Base-by-base conservation (phyloP, 2,113 vertebrate species). In the Myocastor coypus region DNA sequence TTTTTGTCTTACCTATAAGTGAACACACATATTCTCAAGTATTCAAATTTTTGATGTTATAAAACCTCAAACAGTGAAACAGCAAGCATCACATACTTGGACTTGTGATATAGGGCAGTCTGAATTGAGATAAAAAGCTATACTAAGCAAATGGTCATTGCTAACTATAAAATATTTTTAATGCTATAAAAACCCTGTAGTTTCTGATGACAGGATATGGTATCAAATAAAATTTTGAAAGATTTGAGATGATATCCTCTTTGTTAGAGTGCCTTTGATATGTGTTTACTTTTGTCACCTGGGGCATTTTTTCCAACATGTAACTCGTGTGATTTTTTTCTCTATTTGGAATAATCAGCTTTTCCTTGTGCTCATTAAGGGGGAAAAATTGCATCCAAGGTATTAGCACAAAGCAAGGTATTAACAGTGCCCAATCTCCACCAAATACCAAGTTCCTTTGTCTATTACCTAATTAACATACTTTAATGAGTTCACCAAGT, bases 271-370 rank as follows among this genome's bases (percentile, higher is more conserved):
- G 97, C 98, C 88, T 98, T 98, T 97, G 98, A 97, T 98, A 97
- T 92, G 97, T 97, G 87, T 97, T 98, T 98, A 94, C 94, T 98
- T 97, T 97, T 98, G 97, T 98, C 98, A 98, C 98, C 98, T 98
- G 98, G 98, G 98, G 98, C 98, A 98, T 68, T 98, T 98, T 98
- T 98, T 98, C 98, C 97, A 98, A 98, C 97, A 98, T 94, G 10
- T 98, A 98, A 98, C 98, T 98, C 97, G 95, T 97, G 97, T 97
- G 97, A 98, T 97, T 87, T 98, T 97, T 97, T 94, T 24, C 78
- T 98, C 42, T 84, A 87, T 98, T 98, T 97, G 97, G 95, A 98
- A 98, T 98, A 98, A 98, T 98, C 98, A 98, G 98, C 98, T 98
- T 98, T 98, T 98, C 92, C 96, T 96, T 98, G 97, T 98, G 97